Percentiles rank a stretch among this genome's conserved stretches.
These are phyloP conservation scores for Jaculus jaculus DNA, from an alignment of 2,113 vertebrate species.

Conservation along the genomic window DNA sequence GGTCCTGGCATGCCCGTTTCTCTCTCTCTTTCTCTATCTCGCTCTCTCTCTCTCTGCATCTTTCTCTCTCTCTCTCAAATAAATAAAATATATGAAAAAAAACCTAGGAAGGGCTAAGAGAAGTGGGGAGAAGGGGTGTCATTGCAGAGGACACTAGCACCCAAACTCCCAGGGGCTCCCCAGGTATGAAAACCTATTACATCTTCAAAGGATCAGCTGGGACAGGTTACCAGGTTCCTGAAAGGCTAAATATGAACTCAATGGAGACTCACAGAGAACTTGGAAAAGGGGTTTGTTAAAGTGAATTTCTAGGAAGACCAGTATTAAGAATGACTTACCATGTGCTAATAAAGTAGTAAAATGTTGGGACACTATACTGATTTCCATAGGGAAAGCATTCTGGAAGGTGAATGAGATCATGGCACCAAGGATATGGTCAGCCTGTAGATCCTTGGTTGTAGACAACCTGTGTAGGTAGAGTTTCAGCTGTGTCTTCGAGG, in stretches of 20 bases:
- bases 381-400: not conserved
- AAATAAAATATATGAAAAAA: too few species aligned
- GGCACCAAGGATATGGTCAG: not conserved
- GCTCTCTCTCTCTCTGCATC: too few species aligned
- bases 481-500: not conserved
- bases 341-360: constrained; percentile 48
- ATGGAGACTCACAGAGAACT: constrained; percentile 30
- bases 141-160: not conserved
- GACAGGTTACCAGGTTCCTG: not conserved
- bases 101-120: not conserved
- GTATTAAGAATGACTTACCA: constrained; percentile 15
- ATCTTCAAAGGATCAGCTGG: not conserved
- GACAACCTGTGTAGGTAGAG: not conserved
- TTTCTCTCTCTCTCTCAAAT: too few species aligned
- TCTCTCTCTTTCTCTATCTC: too few species aligned
- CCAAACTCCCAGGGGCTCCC: not conserved
- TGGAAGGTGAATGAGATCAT: not conserved
- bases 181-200: not conserved
- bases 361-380: not conserved
- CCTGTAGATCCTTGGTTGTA: not conserved
- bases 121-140: not conserved
- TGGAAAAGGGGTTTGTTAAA: constrained; percentile 44
- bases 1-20: too few species aligned
- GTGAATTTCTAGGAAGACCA: not conserved
- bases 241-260: constrained; percentile 37